Evolutionary conservation across 2,888 invertebrate species (phyloP), one percentile per base, ranked within the genome.

Genomic region (Coleophora deauratella): DNA sequence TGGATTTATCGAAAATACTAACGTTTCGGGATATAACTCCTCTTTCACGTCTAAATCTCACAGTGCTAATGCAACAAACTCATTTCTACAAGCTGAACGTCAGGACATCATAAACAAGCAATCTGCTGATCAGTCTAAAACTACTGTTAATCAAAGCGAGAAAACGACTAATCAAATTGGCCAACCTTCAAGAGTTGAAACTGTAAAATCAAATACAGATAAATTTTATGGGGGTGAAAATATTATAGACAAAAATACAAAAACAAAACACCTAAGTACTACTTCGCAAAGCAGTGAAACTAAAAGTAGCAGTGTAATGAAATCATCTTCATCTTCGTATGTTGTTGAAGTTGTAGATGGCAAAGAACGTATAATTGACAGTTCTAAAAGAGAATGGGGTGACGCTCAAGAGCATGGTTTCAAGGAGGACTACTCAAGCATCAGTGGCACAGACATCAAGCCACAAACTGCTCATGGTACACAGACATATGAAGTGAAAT

Each of bases 301-400:
- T 54, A 85, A 85, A 59, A 87, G 81, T 51, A 86, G 88, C 45
- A 87, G 85, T 43, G 72, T 85, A 3, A 79, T 85, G 37, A 89
- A 90, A 62, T 89, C 88, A 28, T 87, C 90, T 31, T 88, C 90
- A 1, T 88, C 88, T 12, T 90, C 90, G 11, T 90, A 91, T 56
- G 88, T 88, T 27, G 87, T 91, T 36, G 91, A 91, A 72, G 87
- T 89, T 49, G 87, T 90, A 14, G 89, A 90, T 56, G 90, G 90
- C 1, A 89, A 89, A 62, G 90, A 90, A 69, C 74, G 88, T 32
- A 82, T 90, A 33, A 71, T 90, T 34, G 89, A 90, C 46, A 84
- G 84, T 52, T 87, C 88, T 40, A 87, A 86, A 37, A 86, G 88
- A 52, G 89, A 90, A 66, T 85, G 88, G 69, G 88, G 88, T 36